These are phyloP conservation scores for Bimastos eiseni DNA, from an alignment of 2,888 invertebrate species.

Conservation along the genomic window DNA sequence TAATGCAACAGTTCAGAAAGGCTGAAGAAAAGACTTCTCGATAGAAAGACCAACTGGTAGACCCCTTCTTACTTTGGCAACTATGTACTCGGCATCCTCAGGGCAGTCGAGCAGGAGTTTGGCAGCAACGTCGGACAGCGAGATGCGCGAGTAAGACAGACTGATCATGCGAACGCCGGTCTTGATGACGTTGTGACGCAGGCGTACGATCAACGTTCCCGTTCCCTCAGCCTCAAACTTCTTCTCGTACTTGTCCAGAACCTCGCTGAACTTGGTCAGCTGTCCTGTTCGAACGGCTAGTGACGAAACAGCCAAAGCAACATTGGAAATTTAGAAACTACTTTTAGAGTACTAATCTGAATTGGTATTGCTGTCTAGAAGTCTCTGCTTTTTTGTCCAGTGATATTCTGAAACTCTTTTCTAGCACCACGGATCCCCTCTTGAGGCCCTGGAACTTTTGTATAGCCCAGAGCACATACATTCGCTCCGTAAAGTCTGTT, in stretches of 20 bases:
- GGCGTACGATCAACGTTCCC: conserved; percentile 88
- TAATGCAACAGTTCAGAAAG: neutral
- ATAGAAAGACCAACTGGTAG: neutral
- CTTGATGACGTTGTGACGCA: conserved; percentile 98
- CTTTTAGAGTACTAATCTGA: neutral
- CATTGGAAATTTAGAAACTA: neutral
- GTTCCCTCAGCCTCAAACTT: conserved; percentile 93
- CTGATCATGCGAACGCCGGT: conserved; percentile 95
- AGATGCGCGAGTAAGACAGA: conserved; percentile 91
- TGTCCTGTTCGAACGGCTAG: conserved; percentile 87
- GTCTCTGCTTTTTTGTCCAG: neutral
- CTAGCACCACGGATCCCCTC: no score
- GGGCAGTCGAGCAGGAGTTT: conserved; percentile 91
- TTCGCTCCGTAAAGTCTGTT: no score
- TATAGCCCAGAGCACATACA: no score
- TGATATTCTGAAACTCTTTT: neutral
- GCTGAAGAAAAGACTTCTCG: neutral
- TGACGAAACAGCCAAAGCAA: conserved; percentile 33
- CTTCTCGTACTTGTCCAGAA: conserved; percentile 84
- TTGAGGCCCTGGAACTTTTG: no score
- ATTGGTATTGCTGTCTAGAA: neutral
- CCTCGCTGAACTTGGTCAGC: conserved; percentile 88
- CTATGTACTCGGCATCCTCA: conserved; percentile 98
- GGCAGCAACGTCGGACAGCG: conserved; percentile 88
- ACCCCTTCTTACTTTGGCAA: conserved; percentile 73